Percentiles rank a stretch among this genome's conserved stretches.
Conservation (phyloP, 2,797 vertebrate species). For the Bradypodion pumilum region DNA sequence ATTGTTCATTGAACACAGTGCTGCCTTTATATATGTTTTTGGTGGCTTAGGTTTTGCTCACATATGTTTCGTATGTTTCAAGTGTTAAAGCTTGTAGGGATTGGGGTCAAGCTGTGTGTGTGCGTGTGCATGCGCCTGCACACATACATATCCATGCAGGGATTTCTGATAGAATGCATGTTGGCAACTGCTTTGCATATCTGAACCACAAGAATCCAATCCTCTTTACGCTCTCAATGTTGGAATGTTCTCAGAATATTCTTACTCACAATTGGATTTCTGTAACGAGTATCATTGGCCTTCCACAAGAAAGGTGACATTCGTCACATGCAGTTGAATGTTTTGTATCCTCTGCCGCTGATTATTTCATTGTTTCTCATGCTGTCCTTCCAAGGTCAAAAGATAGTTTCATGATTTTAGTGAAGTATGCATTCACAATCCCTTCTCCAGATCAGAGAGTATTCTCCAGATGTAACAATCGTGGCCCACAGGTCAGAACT, state of each 20-base stretch:
- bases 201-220: not conserved
- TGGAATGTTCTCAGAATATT: not conserved
- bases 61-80: not conserved
- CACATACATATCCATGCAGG: not conserved
- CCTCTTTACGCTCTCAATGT: not conserved
- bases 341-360: no score
- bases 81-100: not conserved
- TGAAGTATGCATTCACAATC: not conserved
- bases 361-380: not conserved
- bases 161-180: not conserved
- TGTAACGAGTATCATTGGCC: not conserved
- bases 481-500: not conserved
- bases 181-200: fast-evolving
- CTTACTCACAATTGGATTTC: not conserved
- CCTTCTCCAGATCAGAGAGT: not conserved
- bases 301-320: not conserved
- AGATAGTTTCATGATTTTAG: not conserved
- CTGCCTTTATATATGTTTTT: not conserved
- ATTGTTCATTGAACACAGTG: not conserved
- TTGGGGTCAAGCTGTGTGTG: not conserved
- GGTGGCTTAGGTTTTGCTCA: not conserved
- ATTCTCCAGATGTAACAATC: not conserved
- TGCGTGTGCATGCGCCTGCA: not conserved
- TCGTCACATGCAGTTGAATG: not conserved
- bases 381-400: not conserved